Evolutionary conservation across 2,113 vertebrate species (phyloP).

Genomic region (Pteruthius melanotis): DNA sequence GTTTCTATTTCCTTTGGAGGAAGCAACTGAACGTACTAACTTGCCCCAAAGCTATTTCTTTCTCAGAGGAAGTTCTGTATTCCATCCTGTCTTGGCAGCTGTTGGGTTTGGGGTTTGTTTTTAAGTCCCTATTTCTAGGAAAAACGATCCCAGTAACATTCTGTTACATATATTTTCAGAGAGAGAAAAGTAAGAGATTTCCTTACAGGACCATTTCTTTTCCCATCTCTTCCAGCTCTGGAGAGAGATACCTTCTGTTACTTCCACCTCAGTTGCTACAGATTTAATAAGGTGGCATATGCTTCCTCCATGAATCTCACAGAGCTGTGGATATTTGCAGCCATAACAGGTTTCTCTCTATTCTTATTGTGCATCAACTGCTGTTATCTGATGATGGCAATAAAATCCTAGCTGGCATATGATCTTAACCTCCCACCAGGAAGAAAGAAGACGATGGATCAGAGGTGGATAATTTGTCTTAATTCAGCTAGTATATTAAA

Average conservation of each 20-base stretch:
- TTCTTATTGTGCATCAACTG: conserved; percentile 38
- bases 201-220: not conserved
- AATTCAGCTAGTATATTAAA: not conserved
- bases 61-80: not conserved
- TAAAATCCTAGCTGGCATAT: conserved; percentile 14
- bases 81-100: not conserved
- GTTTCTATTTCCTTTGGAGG: not conserved
- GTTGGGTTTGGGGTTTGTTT: not conserved
- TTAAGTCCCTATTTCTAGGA: conserved; percentile 15
- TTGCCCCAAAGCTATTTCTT: not conserved
- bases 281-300: conserved; percentile 58
- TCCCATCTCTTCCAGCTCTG: conserved; percentile 18
- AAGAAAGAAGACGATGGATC: not conserved
- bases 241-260: conserved; percentile 48
- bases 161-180: conserved; percentile 23
- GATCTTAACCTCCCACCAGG: not conserved
- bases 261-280: conserved; percentile 33
- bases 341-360: conserved; percentile 19
- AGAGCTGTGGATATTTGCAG: conserved; percentile 43
- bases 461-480: not conserved
- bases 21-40: not conserved
- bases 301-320: conserved; percentile 20
- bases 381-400: conserved; percentile 25
- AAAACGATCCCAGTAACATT: not conserved
- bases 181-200: conserved; percentile 4